Base-by-base conservation (phyloP, 92 coral and sea anemone species). In the Chrysogorgia sp. region DNA sequence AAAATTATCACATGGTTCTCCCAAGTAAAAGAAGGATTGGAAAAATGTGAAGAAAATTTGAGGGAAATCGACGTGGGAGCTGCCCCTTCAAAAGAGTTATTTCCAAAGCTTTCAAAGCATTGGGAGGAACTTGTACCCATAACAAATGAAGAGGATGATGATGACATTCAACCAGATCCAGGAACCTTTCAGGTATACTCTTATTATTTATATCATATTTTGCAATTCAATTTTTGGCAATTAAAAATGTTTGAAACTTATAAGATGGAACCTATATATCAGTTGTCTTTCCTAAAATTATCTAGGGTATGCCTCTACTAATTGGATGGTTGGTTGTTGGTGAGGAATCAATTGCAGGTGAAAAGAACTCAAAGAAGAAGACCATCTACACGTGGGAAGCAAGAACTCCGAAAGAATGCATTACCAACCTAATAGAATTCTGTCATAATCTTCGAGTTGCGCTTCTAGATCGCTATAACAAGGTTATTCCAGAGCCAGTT, bases 321-420 rank as follows among this genome's bases (percentile, higher is more conserved):
- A 25, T 40, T 68, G 75, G 75, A 5, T 68, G 75, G 75, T 26
- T 68, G 58, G 78, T 71, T 32, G 78, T 71, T 7, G 64, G 59
- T 20, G 47, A 71, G 40, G 58, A 41, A 34, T 14, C 72, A 19
- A 53, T 14, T 5, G 21, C 15, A 47, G 62, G 15, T 1, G 75
- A 19, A 23, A 17, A 50, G 23, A 33, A 30, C 20, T 14, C 21
- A 14, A 68, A 71, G 63, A 71, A 52, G 77, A 2, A 34, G 49
- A 71, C 63, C 32, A 50, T 21, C 23, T 71, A 71, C 59, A 53
- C 25, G 0, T 71, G 78, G 64, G 64, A 50, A 1, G 31, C 78
- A 22, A 8, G 64, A 71, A 50, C 10, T 52, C 64, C 64, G 20
- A 71, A 50, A 3, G 78, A 71, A 1, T 52, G 78, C 32, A 52